phyloP scores from a whole-genome alignment of 1,140 invertebrate genomes.

The Panulirus ornatus region DNA sequence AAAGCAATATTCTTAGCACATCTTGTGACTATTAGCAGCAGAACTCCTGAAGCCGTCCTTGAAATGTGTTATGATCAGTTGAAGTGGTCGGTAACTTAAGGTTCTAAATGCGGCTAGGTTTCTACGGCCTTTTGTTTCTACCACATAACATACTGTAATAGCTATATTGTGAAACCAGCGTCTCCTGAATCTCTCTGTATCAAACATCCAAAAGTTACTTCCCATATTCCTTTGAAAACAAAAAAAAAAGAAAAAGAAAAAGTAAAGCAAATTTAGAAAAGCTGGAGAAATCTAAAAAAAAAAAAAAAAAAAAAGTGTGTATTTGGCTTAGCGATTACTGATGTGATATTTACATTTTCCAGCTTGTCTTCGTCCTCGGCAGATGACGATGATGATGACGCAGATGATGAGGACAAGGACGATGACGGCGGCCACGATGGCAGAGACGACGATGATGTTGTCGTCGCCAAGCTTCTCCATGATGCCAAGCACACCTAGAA shows the following conservation, averaged over 20 bases:
- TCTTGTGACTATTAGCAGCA: neutral
- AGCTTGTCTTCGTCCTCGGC: slow-evolving; percentile 86
- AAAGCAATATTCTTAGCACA: too few relatives aligned
- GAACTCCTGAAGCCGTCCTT: neutral
- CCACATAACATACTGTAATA: neutral
- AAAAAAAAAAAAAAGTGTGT: too few relatives aligned
- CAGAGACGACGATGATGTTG: slow-evolving; percentile 87
- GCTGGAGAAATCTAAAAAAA: too few relatives aligned
- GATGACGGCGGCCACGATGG: slow-evolving; percentile 86
- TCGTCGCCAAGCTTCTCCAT: slow-evolving; percentile 85
- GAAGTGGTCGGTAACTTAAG: neutral
- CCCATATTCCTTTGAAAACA: neutral
- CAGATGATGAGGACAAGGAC: slow-evolving; percentile 89
- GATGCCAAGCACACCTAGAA: slow-evolving; percentile 76
- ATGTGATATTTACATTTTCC: slow-evolving; percentile 90
- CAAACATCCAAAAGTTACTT: neutral
- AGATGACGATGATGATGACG: slow-evolving; percentile 89
- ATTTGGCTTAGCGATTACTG: too few relatives aligned
- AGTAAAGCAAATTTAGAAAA: neutral
- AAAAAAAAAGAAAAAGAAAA: neutral
- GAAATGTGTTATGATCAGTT: neutral
- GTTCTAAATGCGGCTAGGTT: neutral
- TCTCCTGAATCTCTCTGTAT: too few relatives aligned
- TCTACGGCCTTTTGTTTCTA: too few relatives aligned
- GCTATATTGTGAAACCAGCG: too few relatives aligned